Base-by-base conservation (phyloP, 35 echinoderm and acorn worm genomes). In the Heliocidaris erythrogramma region DNA sequence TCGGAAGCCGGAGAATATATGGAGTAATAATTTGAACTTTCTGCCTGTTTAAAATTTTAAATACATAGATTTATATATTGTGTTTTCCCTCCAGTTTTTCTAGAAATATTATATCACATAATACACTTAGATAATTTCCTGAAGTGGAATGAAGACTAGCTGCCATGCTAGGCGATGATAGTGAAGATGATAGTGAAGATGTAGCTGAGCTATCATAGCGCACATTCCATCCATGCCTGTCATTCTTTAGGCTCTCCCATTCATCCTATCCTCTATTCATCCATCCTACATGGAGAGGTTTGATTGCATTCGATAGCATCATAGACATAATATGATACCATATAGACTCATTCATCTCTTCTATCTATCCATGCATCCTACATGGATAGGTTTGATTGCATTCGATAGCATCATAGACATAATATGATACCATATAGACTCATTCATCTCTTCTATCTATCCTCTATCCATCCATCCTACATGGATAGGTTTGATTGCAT, bases 101-200 rank as follows among this genome's bases (percentile, higher is more conserved):
- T 42, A 42, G 35, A 42, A 42, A 42, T 42, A 42, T n/a, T n/a
- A 42, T 3, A 42, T 42, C 35, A 42, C n/a, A n/a, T n/a, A n/a
- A 3, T 53, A 7, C 50, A 53, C 13, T 8, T 53, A 53, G 50
- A n/a, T n/a, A 53, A 53, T 53, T 53, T 7, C 13, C 50, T 53
- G 2, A 7, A 14, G 17, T 88, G 86, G 47, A 88, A 24, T 89
- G 24, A 32, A 89, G 87, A 35, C 87, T 89, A 89, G 31, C 47
- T 9, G 32, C 29, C 5, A 48, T 24, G n/a, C 27, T 86, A 24
- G 21, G 85, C 1, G 31, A 32, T 8, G 18, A 32, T 2, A 89
- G 87, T 42, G 86, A 88, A 24, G 86, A 88, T 31, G 86, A 88
- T 88, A 88, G 86, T 89, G 87, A 89, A 89, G 87, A 89, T 47